Conservation (phyloP, 2,888 invertebrate genomes). For the Mongoloraphidia duomilia region DNA sequence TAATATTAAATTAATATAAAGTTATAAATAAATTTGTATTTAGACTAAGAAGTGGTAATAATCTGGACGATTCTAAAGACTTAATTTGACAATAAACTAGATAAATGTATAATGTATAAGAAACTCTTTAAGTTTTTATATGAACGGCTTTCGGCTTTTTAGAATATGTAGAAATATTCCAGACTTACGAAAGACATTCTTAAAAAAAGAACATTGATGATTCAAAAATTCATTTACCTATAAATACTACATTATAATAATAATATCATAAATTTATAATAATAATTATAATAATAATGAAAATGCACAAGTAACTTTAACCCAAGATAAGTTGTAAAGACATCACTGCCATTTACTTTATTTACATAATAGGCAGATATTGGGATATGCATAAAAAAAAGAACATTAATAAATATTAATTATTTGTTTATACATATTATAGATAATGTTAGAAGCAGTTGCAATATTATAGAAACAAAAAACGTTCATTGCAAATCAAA, state of each 20-base stretch:
- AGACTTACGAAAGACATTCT: no score
- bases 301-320: neutral
- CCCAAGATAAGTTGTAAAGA: slow-evolving; percentile 16
- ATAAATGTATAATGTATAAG: neutral
- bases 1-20: no score
- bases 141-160: no score
- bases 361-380: neutral
- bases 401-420: neutral
- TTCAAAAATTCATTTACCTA: no score
- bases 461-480: no score
- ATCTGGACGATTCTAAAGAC: neutral
- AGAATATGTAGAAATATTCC: no score
- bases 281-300: neutral
- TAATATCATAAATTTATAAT: neutral
- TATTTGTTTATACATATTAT: neutral
- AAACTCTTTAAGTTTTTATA: no score
- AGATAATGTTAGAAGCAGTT: no score
- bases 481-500: no score
- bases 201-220: no score
- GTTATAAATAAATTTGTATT: no score
- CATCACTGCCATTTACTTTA: slow-evolving; percentile 26
- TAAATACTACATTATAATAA: neutral
- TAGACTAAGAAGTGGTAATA: neutral
- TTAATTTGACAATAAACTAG: neutral
- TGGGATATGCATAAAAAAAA: neutral